Percentiles rank a stretch among this genome's conserved stretches.
Conservation (phyloP, 1,140 invertebrate genomes). For the Drosophila pallidifrons region DNA sequence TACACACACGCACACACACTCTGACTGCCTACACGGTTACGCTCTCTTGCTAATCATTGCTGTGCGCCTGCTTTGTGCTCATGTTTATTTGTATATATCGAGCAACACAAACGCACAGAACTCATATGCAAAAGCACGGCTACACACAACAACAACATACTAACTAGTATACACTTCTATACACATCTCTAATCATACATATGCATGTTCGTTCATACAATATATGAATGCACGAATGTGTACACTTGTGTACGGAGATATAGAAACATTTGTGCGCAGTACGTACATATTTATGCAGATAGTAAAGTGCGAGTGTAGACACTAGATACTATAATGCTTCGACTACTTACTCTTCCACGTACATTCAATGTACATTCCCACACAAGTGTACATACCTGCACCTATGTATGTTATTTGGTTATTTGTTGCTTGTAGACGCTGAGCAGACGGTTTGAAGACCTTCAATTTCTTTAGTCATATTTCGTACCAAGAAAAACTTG, state of each 20-base stretch:
- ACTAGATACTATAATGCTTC: no score
- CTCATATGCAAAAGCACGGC: slow-evolving; percentile 67
- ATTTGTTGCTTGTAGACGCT: no score
- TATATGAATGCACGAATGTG: slow-evolving; percentile 10
- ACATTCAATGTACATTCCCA: no score
- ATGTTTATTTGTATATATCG: slow-evolving; percentile 84
- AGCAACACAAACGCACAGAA: slow-evolving; percentile 79
- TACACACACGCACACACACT: slow-evolving; percentile 28
- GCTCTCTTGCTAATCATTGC: slow-evolving; percentile 74
- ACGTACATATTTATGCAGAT: slow-evolving; percentile 4
- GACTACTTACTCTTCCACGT: no score
- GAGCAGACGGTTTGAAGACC: no score
- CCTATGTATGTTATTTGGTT: no score
- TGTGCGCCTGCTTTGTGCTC: slow-evolving; percentile 78
- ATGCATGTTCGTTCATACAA: background rate
- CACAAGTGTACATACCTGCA: no score
- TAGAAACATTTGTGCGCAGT: background rate
- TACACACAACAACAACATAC: slow-evolving; percentile 52
- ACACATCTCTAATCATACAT: slow-evolving; percentile 47
- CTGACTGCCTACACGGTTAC: slow-evolving; percentile 47
- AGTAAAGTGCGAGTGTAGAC: no score
- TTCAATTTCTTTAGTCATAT: no score
- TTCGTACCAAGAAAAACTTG: no score
- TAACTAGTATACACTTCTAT: slow-evolving; percentile 22
- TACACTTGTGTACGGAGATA: background rate